Base-by-base conservation (phyloP, 2,888 invertebrate species). In the Lypha dubia region DNA sequence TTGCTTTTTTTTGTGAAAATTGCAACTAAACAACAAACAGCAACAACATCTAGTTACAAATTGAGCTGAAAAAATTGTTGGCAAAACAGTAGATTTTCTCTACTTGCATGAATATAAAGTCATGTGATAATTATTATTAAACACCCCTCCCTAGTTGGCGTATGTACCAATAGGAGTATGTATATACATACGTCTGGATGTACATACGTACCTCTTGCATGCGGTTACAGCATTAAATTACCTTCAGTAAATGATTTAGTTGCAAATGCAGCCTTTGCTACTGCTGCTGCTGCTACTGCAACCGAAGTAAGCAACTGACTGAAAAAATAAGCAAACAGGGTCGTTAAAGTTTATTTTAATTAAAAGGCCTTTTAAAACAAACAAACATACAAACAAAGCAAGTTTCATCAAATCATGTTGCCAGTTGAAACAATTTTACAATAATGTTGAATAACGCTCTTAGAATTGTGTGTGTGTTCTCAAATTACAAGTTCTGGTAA, bases 141-240 rank as follows among this genome's bases (percentile, higher is more conserved):
- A 74, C 67, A 67, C 62, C 74, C 62, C 80, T 75, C 74, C 44
- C n/a, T 62, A 49, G 46, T 49, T 38, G 63, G 17, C 53, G 20
- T 20, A 32, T 58, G 67, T 67, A 46, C 20, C 60, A 53, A 60
- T 41, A n/a, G n/a, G 1, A 24, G 60, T 46, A 20, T 49, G 46
- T 76, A n/a, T n/a, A n/a, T n/a, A n/a, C n/a, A n/a, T n/a, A n/a
- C n/a, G n/a, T n/a, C n/a, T n/a, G n/a, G n/a, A n/a, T n/a, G n/a
- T n/a, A n/a, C n/a, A 28, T 28, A 28, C 28, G n/a, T 44, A 3
- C 11, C 11, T 56, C 32, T 44, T 76, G 65, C 41, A 71, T 80
- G 81, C 46, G 81, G 81, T 81, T 84, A 62, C 41, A 74, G 84
- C 77, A 81, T 84, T 81, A 63, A 77, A 73, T 84, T 84, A 81